phyloP scores from a whole-genome alignment of 2,888 invertebrate genomes.

The Drosophila histrio region DNA sequence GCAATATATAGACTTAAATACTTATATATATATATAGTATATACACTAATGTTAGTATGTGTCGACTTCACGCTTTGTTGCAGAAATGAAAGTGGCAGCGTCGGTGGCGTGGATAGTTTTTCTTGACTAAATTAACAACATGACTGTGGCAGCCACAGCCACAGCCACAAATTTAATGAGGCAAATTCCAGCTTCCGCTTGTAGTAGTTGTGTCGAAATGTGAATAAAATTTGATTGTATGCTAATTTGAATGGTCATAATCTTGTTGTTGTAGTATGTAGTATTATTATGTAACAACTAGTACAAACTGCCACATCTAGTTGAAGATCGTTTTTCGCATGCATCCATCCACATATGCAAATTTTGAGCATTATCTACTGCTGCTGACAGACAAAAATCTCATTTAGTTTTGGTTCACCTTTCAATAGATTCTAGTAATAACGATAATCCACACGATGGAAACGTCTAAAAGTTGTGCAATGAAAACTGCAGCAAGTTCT shows the following conservation, averaged over 20 bases:
- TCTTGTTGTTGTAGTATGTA: constrained; percentile 11
- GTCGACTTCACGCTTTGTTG: constrained; percentile 69
- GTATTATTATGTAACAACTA: constrained; percentile 49
- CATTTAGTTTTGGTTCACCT: constrained; percentile 60
- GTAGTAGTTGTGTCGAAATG: constrained; percentile 67
- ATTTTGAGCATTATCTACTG: constrained; percentile 16
- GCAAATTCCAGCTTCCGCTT: constrained; percentile 69
- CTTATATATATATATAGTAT: not conserved
- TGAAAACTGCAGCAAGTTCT: not conserved
- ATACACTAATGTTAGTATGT: not conserved
- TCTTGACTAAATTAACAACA: constrained; percentile 63
- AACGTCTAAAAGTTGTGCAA: not conserved
- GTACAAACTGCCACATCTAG: constrained; percentile 24
- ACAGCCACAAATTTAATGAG: constrained; percentile 51
- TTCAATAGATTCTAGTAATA: constrained; percentile 27
- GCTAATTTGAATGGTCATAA: constrained; percentile 62
- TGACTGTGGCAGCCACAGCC: constrained; percentile 28
- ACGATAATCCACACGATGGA: not conserved
- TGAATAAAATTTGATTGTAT: constrained; percentile 73
- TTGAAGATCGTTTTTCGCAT: constrained; percentile 7
- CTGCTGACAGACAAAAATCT: constrained; percentile 30
- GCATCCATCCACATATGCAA: constrained; percentile 5
- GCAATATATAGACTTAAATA: not conserved
- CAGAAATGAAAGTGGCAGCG: constrained; percentile 73
- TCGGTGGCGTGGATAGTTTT: constrained; percentile 34